Conservation (phyloP, 2,797 vertebrate genomes). For the Gambelia wislizenii region DNA sequence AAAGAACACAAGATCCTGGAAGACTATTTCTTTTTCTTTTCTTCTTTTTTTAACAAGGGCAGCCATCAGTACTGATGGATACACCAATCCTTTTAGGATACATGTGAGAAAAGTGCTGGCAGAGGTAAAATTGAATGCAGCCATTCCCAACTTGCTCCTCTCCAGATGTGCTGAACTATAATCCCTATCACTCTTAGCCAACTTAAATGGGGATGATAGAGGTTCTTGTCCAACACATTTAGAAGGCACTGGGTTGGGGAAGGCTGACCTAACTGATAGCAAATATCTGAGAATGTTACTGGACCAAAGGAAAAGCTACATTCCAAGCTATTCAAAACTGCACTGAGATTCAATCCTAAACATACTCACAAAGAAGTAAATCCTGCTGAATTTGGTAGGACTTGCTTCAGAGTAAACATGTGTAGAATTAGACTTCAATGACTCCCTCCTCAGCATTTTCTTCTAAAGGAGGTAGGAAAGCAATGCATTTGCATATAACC, state of each 20-base stretch:
- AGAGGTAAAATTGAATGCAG: neutral
- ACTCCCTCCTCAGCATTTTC: neutral
- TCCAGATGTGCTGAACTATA: neutral
- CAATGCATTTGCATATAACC: neutral
- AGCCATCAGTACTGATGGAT: neutral
- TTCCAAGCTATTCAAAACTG: neutral
- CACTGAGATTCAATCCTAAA: neutral
- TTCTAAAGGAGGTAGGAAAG: neutral
- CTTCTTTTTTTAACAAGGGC: neutral
- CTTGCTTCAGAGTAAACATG: neutral
- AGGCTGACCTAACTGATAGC: neutral
- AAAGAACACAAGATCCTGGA: constrained; percentile 28
- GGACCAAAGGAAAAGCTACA: neutral
- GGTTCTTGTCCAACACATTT: neutral
- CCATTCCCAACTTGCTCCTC: neutral
- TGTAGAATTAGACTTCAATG: neutral
- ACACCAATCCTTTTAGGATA: neutral
- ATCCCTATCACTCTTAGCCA: too few relatives aligned
- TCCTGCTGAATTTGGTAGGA: neutral
- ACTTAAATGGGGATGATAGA: neutral
- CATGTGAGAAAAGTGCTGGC: neutral
- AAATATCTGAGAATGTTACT: neutral
- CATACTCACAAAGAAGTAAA: neutral
- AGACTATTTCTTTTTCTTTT: too few relatives aligned
- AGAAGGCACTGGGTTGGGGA: neutral